These are phyloP conservation scores for Tonatia bakeri DNA, from an alignment of 2,113 vertebrate species.

Conservation along the genomic window DNA sequence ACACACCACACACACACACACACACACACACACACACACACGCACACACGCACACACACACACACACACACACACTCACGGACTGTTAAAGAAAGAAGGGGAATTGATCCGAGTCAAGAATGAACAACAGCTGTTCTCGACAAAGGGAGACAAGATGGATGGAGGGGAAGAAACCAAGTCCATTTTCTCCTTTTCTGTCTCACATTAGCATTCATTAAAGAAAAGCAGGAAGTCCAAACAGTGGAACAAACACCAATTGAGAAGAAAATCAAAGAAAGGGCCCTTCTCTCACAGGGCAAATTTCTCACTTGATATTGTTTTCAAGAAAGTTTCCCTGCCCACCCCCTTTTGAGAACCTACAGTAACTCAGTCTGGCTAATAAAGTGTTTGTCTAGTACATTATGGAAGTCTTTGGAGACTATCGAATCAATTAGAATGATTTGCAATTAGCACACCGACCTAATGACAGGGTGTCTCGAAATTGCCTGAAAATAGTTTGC, in stretches of 20 bases:
- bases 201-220: constrained; percentile 45
- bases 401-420: constrained; percentile 63
- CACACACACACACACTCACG: background rate
- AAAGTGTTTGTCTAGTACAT: constrained; percentile 68
- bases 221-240: constrained; percentile 39
- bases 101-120: constrained; percentile 42
- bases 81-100: background rate
- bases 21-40: background rate
- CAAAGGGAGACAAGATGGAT: constrained; percentile 51
- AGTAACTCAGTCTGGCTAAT: constrained; percentile 65
- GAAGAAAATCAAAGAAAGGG: constrained; percentile 11
- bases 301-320: constrained; percentile 34
- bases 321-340: background rate
- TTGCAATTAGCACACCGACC: constrained; percentile 71
- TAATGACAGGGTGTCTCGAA: constrained; percentile 66
- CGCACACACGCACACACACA: background rate
- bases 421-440: constrained; percentile 71
- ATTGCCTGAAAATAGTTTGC: constrained; percentile 58
- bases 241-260: background rate
- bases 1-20: background rate
- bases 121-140: constrained; percentile 57
- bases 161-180: constrained; percentile 33
- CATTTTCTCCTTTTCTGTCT: constrained; percentile 46
- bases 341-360: constrained; percentile 29
- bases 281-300: background rate